Percentiles rank a stretch among this genome's conserved stretches.
Conservation (phyloP, 2,797 vertebrate genomes). For the Oryzias sinensis region DNA sequence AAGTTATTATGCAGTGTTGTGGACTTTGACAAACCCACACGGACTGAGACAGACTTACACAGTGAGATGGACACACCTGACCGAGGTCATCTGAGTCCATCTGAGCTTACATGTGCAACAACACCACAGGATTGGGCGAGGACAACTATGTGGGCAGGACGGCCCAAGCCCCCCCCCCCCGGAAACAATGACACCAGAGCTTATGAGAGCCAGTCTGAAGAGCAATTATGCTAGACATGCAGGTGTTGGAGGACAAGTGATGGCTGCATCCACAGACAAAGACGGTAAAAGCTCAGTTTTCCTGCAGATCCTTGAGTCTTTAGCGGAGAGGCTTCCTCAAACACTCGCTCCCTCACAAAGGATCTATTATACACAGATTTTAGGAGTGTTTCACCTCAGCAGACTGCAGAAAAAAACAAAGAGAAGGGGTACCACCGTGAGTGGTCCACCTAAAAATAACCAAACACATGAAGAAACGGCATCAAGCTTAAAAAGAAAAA, state of each 20-base stretch:
- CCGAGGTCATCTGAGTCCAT: constrained; percentile 56
- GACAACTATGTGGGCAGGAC: constrained; percentile 76
- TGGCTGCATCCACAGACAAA: constrained; percentile 47
- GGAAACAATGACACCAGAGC: constrained; percentile 68
- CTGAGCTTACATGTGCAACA: constrained; percentile 52
- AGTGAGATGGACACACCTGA: constrained; percentile 54
- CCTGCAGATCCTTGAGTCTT: constrained; percentile 50
- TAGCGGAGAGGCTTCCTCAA: constrained; percentile 71
- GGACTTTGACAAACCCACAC: constrained; percentile 1
- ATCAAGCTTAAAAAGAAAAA: no score
- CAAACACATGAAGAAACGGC: background rate
- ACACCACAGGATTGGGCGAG: constrained; percentile 60
- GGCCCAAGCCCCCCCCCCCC: constrained; percentile 56
- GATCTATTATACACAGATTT: constrained; percentile 77
- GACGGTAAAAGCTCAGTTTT: constrained; percentile 25
- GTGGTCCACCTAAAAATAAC: constrained; percentile 12
- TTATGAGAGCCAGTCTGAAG: constrained; percentile 62
- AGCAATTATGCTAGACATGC: constrained; percentile 65
- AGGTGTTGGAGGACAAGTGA: constrained; percentile 70
- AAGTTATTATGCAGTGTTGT: constrained; percentile 22
- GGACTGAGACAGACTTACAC: constrained; percentile 9
- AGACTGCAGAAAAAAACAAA: constrained; percentile 24
- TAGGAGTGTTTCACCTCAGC: constrained; percentile 67
- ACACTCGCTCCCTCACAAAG: constrained; percentile 80
- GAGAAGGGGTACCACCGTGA: background rate